Evolutionary conservation across 1,140 invertebrate genomes (phyloP), one percentile per base, ranked within the genome.

Genomic region (Macrobrachium rosenbergii): DNA sequence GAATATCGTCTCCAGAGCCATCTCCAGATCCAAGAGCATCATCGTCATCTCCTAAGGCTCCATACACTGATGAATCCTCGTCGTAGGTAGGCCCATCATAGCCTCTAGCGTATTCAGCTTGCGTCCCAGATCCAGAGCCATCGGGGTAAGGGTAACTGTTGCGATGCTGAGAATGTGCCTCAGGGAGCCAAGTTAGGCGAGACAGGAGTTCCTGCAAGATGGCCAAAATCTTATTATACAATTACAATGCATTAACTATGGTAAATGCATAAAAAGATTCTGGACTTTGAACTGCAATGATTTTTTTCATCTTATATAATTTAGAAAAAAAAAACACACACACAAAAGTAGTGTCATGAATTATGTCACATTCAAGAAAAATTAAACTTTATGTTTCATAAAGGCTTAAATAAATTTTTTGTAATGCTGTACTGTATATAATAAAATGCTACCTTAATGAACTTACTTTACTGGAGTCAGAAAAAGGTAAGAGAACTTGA

Each of bases 181-280:
- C 80, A 11, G 80, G 87, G n/a, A 88, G 81, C 87, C 87, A 88
- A 12, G 87, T 88, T 60, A 88, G 75, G 52, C 69, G 37, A 2
- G 87, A 82, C 73, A 83, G 17, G 52, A 88, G 76, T 14, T 83
- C 80, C 87, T 88, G 81, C n/a, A 21, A 45, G n/a, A 12, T 43
- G n/a, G 6, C 58, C 0, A n/a, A 58, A n/a, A 7, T 67, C 43
- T 21, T 5, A 60, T 37, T 52, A 37, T 37, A 37, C 28, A 37
- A 37, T 37, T 37, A 37, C 28, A 37, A 37, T 16, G 28, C 28
- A 23, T 52, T 60, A 28, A 78, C 0, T 78, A 21, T 21, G 17
- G 76, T 60, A 21, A 60, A 5, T 62, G 16, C 0, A 80, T 28
- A 6, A 5, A 52, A 19, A 75, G 28, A 17, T 0, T 37, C 19